phyloP scores from a whole-genome alignment of 2,113 vertebrate genomes.

The Phoenicopterus ruber region DNA sequence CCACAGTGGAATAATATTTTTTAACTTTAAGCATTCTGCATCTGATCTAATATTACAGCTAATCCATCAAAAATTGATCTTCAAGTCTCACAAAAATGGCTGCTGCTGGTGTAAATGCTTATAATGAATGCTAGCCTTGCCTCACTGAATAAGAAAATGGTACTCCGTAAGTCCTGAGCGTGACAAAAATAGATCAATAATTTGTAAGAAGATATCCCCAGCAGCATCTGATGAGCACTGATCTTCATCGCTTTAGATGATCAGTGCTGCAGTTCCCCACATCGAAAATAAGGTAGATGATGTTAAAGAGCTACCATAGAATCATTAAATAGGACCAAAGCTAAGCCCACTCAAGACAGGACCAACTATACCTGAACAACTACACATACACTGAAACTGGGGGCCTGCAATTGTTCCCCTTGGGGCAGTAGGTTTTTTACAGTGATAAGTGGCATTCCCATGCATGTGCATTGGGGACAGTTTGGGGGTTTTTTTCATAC shows the following conservation, averaged over 20 bases:
- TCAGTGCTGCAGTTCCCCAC: not conserved
- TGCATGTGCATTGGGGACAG: not conserved
- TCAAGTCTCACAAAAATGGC: not conserved
- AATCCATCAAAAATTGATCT: conserved; percentile 38
- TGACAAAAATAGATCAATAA: not conserved
- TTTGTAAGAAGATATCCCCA: not conserved
- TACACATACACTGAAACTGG: not conserved
- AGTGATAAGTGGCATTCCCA: not conserved
- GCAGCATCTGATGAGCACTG: not conserved
- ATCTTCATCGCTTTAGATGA: not conserved
- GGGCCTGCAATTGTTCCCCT: not conserved
- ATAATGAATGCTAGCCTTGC: not conserved
- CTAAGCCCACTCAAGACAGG: not conserved
- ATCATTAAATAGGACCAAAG: not conserved
- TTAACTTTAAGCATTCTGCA: not conserved
- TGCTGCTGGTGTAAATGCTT: not conserved
- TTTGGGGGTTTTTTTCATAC: not conserved
- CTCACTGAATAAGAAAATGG: not conserved
- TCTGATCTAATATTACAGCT: conserved; percentile 28
- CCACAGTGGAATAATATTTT: not conserved
- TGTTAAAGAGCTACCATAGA: not conserved
- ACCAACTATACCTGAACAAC: not conserved
- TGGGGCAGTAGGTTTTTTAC: not conserved
- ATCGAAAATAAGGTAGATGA: not conserved
- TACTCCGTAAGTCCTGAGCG: not conserved